These are phyloP conservation scores for Athene cunicularia DNA, from an alignment of 2,113 vertebrate genomes.

Conservation along the genomic window DNA sequence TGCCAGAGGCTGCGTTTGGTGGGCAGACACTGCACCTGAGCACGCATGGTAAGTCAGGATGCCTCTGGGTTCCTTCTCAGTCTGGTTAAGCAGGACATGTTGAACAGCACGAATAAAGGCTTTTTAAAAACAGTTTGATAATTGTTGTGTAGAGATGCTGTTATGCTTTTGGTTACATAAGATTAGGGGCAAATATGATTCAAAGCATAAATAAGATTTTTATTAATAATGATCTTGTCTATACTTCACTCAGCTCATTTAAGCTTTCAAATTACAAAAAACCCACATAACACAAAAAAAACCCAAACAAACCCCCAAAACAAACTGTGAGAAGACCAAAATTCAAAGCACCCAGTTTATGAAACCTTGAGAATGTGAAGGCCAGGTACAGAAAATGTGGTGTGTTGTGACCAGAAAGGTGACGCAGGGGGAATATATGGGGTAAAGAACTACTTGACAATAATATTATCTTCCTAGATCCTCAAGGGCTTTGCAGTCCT, in stretches of 20 bases:
- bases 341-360: background rate
- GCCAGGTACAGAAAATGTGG: accelerated
- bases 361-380: background rate
- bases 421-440: background rate
- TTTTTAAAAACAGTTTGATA: background rate
- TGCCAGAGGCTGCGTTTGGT: background rate
- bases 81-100: background rate
- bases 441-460: background rate
- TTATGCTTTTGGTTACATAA: background rate
- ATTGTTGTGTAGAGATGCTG: background rate
- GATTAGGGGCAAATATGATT: background rate
- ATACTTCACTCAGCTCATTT: background rate
- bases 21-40: background rate
- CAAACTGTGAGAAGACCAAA: background rate
- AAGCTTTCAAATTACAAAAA: background rate
- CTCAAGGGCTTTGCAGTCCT: background rate
- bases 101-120: background rate
- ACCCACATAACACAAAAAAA: background rate
- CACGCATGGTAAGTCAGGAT: background rate
- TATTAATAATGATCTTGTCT: background rate
- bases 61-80: background rate
- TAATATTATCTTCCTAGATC: too few species aligned
- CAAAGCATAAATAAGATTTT: background rate
- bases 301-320: background rate
- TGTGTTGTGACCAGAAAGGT: background rate